Percentiles rank a stretch among this genome's conserved stretches.
phyloP scores from a whole-genome alignment of 2,797 vertebrate species.

The Cichlasoma orientale region DNA sequence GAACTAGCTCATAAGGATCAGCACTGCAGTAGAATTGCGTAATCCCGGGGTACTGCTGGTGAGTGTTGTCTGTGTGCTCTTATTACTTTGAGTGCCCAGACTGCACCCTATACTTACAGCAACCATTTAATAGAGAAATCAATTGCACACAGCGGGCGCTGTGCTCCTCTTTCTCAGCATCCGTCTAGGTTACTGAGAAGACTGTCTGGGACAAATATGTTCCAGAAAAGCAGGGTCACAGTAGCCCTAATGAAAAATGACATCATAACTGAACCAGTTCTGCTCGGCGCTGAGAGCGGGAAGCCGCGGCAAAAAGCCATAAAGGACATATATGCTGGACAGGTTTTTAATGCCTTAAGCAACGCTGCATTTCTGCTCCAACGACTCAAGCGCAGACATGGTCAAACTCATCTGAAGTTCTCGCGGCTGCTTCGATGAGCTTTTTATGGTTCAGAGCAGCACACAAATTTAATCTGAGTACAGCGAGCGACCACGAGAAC shows the following conservation, averaged over 20 bases:
- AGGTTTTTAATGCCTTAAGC: constrained; percentile 17
- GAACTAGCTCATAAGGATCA: constrained; percentile 72
- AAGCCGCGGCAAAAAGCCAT: background rate
- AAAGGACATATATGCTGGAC: constrained; percentile 14
- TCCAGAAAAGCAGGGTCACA: constrained; percentile 9
- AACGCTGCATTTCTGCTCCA: background rate
- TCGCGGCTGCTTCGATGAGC: background rate
- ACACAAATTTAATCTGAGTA: background rate
- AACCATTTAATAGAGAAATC: constrained; percentile 62
- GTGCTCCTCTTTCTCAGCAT: constrained; percentile 38
- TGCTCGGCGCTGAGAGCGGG: background rate
- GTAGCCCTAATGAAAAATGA: background rate
- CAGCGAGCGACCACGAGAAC: background rate
- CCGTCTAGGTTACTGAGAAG: constrained; percentile 26
- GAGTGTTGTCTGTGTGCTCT: constrained; percentile 64
- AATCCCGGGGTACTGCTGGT: constrained; percentile 59
- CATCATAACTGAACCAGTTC: background rate
- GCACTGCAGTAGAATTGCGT: constrained; percentile 76
- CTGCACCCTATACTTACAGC: constrained; percentile 65
- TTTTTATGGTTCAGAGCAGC: background rate
- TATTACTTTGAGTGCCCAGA: constrained; percentile 65
- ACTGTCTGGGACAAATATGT: constrained; percentile 35
- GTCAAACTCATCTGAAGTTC: background rate
- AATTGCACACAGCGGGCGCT: constrained; percentile 48
- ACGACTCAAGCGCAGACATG: background rate